Evolutionary conservation across 2,888 invertebrate genomes (phyloP).

Genomic region (Apamea crenata): DNA sequence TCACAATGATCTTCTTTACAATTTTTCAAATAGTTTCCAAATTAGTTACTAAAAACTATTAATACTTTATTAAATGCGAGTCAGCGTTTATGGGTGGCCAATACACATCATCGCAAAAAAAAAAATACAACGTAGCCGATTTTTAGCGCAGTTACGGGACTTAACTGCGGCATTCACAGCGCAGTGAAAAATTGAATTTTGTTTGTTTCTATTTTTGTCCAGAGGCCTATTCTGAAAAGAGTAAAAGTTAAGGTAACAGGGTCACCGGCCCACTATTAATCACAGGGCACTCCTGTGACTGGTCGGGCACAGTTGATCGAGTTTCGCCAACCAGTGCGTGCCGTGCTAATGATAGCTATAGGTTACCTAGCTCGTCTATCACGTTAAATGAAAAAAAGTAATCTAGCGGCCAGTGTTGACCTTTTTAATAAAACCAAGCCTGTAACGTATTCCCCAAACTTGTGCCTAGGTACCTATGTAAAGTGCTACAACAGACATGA

Average conservation of each 20-base stretch:
- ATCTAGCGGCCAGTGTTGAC: conserved; percentile 3
- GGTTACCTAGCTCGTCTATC: conserved; percentile 27
- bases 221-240: conserved; percentile 24
- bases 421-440: conserved; percentile 3
- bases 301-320: conserved; percentile 41
- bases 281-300: conserved; percentile 52
- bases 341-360: conserved; percentile 13
- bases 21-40: neutral
- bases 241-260: conserved; percentile 22
- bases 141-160: neutral
- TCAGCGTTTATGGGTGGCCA: neutral
- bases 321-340: conserved; percentile 28
- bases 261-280: conserved; percentile 57
- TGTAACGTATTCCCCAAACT: too few species aligned
- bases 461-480: neutral
- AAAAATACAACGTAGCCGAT: neutral
- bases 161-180: neutral
- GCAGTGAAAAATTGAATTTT: conserved; percentile 13
- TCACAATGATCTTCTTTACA: neutral
- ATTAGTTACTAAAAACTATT: neutral
- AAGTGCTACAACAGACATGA: neutral
- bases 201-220: neutral
- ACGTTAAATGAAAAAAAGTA: conserved; percentile 8
- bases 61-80: neutral
- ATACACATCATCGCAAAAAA: neutral